Conservation (phyloP, 2,113 vertebrate species). For the Thymallus thymallus region DNA sequence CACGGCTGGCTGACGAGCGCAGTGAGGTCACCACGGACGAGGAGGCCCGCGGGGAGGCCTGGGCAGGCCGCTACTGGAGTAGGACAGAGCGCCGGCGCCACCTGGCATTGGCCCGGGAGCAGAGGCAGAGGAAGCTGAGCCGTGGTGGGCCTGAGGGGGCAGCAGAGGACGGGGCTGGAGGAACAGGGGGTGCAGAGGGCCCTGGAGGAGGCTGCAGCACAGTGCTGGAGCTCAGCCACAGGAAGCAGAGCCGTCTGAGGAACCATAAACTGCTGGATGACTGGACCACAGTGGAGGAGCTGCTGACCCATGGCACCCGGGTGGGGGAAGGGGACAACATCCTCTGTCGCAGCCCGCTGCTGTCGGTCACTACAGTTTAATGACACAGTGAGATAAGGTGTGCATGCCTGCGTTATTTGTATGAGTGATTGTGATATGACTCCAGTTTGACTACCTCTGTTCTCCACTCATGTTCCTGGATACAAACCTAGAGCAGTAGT, state of each 20-base stretch:
- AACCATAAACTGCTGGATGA: slow-evolving; percentile 73
- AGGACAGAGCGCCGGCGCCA: slow-evolving; percentile 61
- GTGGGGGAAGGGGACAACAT: slow-evolving; percentile 47
- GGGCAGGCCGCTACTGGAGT: slow-evolving; percentile 63
- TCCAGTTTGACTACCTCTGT: background rate
- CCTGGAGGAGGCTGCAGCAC: slow-evolving; percentile 18
- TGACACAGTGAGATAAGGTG: background rate
- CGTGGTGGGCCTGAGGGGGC: background rate
- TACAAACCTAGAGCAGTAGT: too few relatives aligned
- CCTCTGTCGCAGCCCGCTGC: slow-evolving; percentile 60
- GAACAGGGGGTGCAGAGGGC: background rate
- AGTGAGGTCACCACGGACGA: slow-evolving; percentile 67
- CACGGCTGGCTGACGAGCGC: slow-evolving; percentile 54
- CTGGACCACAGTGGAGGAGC: slow-evolving; percentile 73
- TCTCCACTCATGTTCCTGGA: background rate
- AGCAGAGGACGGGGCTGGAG: slow-evolving; percentile 9
- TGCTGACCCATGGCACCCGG: slow-evolving; percentile 63
- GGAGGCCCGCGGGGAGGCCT: slow-evolving; percentile 51
- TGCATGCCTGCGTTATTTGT: background rate
- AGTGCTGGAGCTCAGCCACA: slow-evolving; percentile 68
- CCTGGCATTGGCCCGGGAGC: slow-evolving; percentile 50
- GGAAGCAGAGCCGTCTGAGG: slow-evolving; percentile 67
- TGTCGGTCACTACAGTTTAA: slow-evolving; percentile 69
- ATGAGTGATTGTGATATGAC: background rate
- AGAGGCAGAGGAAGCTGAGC: slow-evolving; percentile 45